Evolutionary conservation across 1,140 invertebrate genomes (phyloP).

Genomic region (Euborellia annulipes): DNA sequence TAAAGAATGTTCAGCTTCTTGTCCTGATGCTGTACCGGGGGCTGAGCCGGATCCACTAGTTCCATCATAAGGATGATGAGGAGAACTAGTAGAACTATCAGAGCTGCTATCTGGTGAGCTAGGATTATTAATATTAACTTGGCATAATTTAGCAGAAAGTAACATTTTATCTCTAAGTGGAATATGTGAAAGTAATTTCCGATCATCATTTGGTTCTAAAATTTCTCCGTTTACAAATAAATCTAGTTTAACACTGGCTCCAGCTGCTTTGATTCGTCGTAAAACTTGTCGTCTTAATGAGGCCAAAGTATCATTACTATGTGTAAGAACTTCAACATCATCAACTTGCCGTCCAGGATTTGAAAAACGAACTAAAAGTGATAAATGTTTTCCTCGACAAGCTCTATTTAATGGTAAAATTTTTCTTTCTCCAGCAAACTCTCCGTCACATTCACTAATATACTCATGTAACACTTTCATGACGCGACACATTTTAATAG

Average conservation of each 20-base stretch:
- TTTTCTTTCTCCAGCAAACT: conserved; percentile 76
- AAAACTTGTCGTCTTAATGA: conserved; percentile 62
- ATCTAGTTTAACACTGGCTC: conserved; percentile 67
- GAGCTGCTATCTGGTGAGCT: conserved; percentile 77
- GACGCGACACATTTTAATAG: conserved; percentile 83
- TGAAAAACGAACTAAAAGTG: conserved; percentile 74
- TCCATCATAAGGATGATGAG: conserved; percentile 58
- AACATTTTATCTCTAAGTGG: conserved; percentile 79
- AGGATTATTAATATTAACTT: conserved; percentile 62
- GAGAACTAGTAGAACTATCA: conserved; percentile 77
- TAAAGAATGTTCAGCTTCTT: conserved; percentile 72
- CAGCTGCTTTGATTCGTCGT: conserved; percentile 49
- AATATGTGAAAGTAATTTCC: conserved; percentile 70
- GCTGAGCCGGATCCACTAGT: conserved; percentile 32
- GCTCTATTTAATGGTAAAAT: conserved; percentile 77
- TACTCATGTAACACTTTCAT: conserved; percentile 91
- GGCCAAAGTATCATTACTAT: conserved; percentile 84
- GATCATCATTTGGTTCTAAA: conserved; percentile 73
- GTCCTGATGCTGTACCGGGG: conserved; percentile 7
- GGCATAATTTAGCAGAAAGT: conserved; percentile 72
- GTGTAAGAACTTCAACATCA: conserved; percentile 83
- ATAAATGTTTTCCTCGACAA: conserved; percentile 77
- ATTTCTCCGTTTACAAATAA: conserved; percentile 79
- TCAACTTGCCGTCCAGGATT: conserved; percentile 79
- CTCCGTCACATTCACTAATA: conserved; percentile 86